Evolutionary conservation across 2,888 invertebrate genomes (phyloP).

Genomic region (Drosophila ochracea): DNA sequence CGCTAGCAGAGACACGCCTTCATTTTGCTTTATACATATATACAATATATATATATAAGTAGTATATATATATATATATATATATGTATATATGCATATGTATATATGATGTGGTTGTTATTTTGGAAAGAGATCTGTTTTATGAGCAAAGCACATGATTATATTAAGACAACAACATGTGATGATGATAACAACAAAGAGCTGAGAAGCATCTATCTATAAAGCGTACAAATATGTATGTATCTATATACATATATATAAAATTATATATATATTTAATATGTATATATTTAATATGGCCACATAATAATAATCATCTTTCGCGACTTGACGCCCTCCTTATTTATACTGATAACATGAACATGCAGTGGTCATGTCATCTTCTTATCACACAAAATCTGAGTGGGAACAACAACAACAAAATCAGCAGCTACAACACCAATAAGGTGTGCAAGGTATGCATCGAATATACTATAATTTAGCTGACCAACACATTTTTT

Average conservation of each 20-base stretch:
- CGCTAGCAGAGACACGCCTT: conserved; percentile 60
- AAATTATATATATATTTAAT: not conserved
- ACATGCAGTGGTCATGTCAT: conserved; percentile 31
- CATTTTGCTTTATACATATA: conserved; percentile 25
- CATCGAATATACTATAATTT: not conserved
- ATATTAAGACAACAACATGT: conserved; percentile 33
- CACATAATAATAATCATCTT: conserved; percentile 49
- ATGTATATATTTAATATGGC: not conserved
- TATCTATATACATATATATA: not conserved
- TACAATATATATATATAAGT: conserved; percentile 13
- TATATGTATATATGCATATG: conserved; percentile 8
- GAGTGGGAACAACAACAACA: not conserved
- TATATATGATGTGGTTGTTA: conserved; percentile 9
- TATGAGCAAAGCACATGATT: conserved; percentile 67
- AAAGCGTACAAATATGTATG: conserved; percentile 15
- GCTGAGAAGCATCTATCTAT: conserved; percentile 30
- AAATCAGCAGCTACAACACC: not conserved
- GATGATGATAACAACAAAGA: conserved; percentile 19
- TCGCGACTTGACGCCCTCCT: conserved; percentile 48
- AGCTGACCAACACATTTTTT: not conserved
- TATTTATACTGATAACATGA: conserved; percentile 50
- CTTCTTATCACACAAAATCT: conserved; percentile 52
- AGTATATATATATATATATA: conserved; percentile 4
- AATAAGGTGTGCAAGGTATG: not conserved
- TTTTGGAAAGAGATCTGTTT: conserved; percentile 52